Evolutionary conservation across 2,797 vertebrate species (phyloP), one percentile per base, ranked within the genome.

Genomic region (Natrix natrix): DNA sequence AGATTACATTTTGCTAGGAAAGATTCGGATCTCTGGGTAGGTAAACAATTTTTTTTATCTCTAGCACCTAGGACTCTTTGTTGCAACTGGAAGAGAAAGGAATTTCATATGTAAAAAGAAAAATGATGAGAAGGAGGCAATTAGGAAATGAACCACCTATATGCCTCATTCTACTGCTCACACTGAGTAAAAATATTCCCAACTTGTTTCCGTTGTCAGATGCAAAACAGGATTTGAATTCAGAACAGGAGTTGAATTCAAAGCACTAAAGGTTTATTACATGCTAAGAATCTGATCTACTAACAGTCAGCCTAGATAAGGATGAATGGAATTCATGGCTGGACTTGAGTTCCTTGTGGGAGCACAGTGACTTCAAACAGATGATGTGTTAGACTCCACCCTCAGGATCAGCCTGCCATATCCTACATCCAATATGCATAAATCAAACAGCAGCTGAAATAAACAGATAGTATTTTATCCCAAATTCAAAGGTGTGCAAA

Each of bases 1-100:
- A 90, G 54, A 54, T 87, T 86, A 90, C 88, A 43, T 93, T 92
- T 90, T 54, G 43, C 60, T n/a, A 90, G 56, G 83, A 55, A 87
- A 32, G n/a, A 54, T 74, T 61, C 56, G 17, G 59, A 20, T 5
- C 32, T 56, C 57, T 13, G 16, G 26, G 60, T 74, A 28, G 5
- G 17, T 89, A 83, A 92, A 54, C 17, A 54, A 17, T 32, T 54
- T 83, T 83, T 63, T 55, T 61, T 11, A n/a, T n/a, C 54, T 54
- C 22, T 74, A 61, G 1, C 24, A 24, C 7, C 88, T 8, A 69
- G 16, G 43, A 1, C 63, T 89, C 52, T 93, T 48, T 61, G 37
- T 26, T 63, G 22, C 56, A 86, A 89, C 37, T 43, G 88, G 32
- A 59, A 63, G 14, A 52, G 17, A 52, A 48, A n/a, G 56, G 13